phyloP scores from a whole-genome alignment of 2,888 invertebrate genomes.

The Blastobasis lacticolella region DNA sequence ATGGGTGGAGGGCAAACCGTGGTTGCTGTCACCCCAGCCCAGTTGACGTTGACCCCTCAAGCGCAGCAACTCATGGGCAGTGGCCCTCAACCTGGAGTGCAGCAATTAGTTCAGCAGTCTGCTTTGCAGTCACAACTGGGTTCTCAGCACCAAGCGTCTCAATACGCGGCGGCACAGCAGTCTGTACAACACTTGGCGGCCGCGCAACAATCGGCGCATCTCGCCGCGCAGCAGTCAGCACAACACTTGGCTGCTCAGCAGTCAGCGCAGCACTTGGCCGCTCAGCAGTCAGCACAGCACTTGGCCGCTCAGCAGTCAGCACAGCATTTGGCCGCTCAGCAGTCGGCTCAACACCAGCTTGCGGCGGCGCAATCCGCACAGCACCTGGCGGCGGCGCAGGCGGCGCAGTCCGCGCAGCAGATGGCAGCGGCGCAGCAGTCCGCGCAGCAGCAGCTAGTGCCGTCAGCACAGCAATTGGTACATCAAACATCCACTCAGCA shows the following conservation, averaged over 20 bases:
- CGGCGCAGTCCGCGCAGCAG: slow-evolving; percentile 51
- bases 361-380: slow-evolving; percentile 48
- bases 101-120: slow-evolving; percentile 54
- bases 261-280: slow-evolving; percentile 40
- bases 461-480: slow-evolving; percentile 54
- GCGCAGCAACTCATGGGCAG: slow-evolving; percentile 57
- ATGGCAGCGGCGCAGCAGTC: slow-evolving; percentile 46
- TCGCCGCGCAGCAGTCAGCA: slow-evolving; percentile 28
- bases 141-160: slow-evolving; percentile 45
- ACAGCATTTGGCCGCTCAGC: slow-evolving; percentile 40
- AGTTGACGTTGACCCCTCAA: slow-evolving; percentile 54
- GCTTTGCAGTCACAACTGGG: slow-evolving; percentile 31
- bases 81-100: slow-evolving; percentile 56
- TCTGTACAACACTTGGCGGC: slow-evolving; percentile 38
- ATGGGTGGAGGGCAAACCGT: slow-evolving; percentile 68
- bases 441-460: slow-evolving; percentile 58
- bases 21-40: slow-evolving; percentile 63
- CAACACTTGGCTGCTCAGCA: slow-evolving; percentile 41
- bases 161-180: slow-evolving; percentile 33
- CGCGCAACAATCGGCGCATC: slow-evolving; percentile 41
- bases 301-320: slow-evolving; percentile 28
- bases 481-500: slow-evolving; percentile 67
- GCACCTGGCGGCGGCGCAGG: slow-evolving; percentile 40
- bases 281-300: slow-evolving; percentile 29
- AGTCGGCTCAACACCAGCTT: slow-evolving; percentile 28